These are phyloP conservation scores for Pseudochromis fuscus DNA, from an alignment of 2,797 vertebrate species.

Conservation along the genomic window DNA sequence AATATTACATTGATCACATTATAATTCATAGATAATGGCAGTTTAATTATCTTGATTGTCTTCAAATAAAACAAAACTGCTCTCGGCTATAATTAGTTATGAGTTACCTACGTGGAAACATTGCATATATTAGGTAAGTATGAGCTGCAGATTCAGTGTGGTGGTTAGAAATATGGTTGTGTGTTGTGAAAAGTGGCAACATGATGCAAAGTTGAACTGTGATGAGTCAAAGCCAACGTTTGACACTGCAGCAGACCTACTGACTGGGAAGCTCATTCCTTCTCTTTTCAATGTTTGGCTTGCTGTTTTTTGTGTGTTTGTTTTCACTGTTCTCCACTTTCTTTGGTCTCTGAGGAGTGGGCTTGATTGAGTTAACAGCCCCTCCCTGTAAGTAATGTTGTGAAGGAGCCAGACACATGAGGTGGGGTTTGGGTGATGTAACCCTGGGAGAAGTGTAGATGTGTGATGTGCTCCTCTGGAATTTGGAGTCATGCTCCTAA, in stretches of 20 bases:
- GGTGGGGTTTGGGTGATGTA: constrained; percentile 78
- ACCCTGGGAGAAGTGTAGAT: constrained; percentile 61
- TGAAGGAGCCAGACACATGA: constrained; percentile 60
- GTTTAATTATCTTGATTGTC: too few species aligned
- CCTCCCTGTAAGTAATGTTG: constrained; percentile 68
- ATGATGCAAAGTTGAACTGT: constrained; percentile 41
- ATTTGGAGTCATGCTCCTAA: constrained; percentile 53
- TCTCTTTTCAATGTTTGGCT: constrained; percentile 6
- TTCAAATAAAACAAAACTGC: too few species aligned
- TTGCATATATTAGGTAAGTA: neutral
- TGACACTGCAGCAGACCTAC: neutral
- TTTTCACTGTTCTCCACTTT: constrained; percentile 29
- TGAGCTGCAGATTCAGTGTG: neutral
- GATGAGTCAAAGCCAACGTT: constrained; percentile 30
- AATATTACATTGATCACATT: neutral
- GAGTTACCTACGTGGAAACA: neutral
- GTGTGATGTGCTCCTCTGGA: constrained; percentile 54
- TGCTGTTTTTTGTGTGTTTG: constrained; percentile 26
- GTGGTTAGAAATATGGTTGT: constrained; percentile 46
- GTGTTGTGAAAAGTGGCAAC: constrained; percentile 63
- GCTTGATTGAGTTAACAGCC: constrained; percentile 72
- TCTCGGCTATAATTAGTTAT: constrained; percentile 4
- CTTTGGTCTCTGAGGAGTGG: constrained; percentile 51
- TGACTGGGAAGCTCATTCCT: constrained; percentile 29
- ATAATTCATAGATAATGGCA: constrained; percentile 5